phyloP scores from a whole-genome alignment of 2,113 vertebrate species.

The Saccopteryx leptura region DNA sequence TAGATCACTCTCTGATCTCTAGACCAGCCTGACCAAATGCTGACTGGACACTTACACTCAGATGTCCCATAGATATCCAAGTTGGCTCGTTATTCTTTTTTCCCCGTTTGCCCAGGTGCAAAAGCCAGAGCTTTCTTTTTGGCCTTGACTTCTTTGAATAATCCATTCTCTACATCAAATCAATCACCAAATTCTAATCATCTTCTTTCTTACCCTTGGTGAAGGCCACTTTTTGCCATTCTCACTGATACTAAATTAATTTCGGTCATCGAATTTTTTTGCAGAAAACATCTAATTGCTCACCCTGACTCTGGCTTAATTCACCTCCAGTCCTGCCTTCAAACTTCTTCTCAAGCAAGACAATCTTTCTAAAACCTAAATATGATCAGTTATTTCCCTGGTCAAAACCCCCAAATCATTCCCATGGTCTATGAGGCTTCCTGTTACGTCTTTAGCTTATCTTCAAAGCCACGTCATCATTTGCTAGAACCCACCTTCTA shows the following conservation, averaged over 20 bases:
- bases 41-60: neutral
- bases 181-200: neutral
- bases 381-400: neutral
- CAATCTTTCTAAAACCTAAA: neutral
- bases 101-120: neutral
- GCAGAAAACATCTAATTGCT: neutral
- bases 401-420: neutral
- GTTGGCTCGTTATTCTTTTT: neutral
- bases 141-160: neutral
- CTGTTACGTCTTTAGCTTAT: neutral
- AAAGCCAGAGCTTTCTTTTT: neutral
- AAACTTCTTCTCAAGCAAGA: neutral
- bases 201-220: neutral
- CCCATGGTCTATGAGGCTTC: neutral
- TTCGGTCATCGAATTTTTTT: neutral
- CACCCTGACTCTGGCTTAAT: neutral
- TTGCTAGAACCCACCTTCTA: neutral
- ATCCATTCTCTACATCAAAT: neutral
- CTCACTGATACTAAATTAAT: neutral
- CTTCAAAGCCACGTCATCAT: neutral
- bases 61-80: neutral
- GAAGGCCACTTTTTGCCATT: neutral
- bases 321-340: neutral
- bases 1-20: neutral
- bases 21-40: neutral